Percentiles rank a stretch among this genome's conserved stretches.
Evolutionary conservation across 2,797 vertebrate species (phyloP).

Genomic region (Myotis daubentonii): DNA sequence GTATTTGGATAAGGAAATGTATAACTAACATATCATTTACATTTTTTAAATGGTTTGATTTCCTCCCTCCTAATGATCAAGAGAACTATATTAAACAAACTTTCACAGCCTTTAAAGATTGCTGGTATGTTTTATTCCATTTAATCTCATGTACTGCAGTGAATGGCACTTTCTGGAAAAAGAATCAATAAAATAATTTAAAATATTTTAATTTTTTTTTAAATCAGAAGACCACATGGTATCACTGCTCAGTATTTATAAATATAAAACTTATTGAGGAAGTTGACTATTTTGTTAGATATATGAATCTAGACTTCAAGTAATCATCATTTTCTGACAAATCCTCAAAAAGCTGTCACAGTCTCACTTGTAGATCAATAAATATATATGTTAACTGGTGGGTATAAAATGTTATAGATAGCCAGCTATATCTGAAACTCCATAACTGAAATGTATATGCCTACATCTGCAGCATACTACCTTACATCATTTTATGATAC

Average conservation of each 20-base stretch:
- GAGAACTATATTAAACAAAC: not conserved
- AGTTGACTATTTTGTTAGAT: not conserved
- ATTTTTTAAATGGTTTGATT: constrained; percentile 16
- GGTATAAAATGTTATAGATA: not conserved
- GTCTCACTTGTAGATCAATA: constrained; percentile 12
- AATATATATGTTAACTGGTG: not conserved
- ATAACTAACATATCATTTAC: constrained; percentile 25
- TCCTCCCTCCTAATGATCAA: not conserved
- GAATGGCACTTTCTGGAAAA: not conserved
- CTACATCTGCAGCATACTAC: not conserved
- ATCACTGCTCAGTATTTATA: not conserved
- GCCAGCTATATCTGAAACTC: not conserved
- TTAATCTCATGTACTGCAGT: not conserved
- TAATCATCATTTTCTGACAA: not conserved
- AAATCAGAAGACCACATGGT: not conserved
- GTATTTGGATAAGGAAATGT: constrained; percentile 33
- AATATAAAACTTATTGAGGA: not conserved
- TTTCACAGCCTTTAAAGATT: constrained; percentile 14
- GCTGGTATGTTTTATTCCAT: not conserved
- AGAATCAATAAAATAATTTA: not conserved
- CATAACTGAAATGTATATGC: not conserved
- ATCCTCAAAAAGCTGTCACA: not conserved
- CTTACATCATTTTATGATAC: not conserved
- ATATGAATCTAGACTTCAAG: constrained; percentile 2
- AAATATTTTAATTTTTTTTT: constrained; percentile 54